These are phyloP conservation scores for Isurus oxyrinchus DNA, from an alignment of 2,113 vertebrate genomes.

Conservation along the genomic window DNA sequence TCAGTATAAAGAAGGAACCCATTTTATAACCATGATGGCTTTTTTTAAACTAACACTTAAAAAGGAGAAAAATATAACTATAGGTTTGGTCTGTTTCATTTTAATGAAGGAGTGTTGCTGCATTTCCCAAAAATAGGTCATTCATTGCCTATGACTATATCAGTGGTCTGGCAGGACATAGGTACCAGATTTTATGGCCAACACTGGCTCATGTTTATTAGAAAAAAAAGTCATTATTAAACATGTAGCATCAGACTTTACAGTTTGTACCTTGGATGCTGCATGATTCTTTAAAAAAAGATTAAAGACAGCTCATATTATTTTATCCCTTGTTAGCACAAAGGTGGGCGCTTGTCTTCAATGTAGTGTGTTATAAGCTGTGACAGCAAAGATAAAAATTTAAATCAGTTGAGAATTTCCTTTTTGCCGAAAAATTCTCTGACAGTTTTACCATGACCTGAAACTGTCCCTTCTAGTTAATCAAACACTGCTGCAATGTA, in stretches of 20 bases:
- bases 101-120: neutral
- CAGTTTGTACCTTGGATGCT: neutral
- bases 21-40: neutral
- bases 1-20: neutral
- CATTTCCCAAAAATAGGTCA: neutral
- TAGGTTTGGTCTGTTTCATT: neutral
- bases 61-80: neutral
- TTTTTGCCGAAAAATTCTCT: neutral
- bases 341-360: neutral
- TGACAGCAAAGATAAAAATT: slow-evolving; percentile 22
- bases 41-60: neutral
- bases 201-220: neutral
- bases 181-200: neutral
- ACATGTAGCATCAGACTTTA: neutral
- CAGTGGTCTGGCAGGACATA: neutral
- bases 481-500: neutral
- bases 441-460: slow-evolving; percentile 3
- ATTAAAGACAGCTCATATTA: neutral
- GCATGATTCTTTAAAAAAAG: neutral
- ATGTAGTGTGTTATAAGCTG: neutral
- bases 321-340: neutral
- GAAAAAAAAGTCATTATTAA: neutral
- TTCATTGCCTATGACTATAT: neutral
- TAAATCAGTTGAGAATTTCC: neutral
- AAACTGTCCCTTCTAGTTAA: neutral